Evolutionary conservation across 2,113 vertebrate species (phyloP).

Genomic region (Emydocephalus ijimae): DNA sequence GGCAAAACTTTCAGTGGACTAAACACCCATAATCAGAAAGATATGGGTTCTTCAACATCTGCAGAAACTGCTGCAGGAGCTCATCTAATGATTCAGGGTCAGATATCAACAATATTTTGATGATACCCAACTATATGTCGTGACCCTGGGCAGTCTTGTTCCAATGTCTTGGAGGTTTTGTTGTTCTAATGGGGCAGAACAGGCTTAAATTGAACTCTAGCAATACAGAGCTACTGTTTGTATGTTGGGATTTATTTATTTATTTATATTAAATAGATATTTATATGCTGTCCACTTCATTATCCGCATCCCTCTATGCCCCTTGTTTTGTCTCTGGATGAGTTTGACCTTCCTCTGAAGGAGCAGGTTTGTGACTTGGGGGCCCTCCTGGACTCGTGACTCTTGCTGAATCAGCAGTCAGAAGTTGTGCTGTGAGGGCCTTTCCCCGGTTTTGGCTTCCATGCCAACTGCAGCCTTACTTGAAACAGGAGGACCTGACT

Average conservation of each 20-base stretch:
- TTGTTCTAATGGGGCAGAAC: neutral
- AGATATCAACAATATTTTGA: neutral
- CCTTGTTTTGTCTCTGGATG: neutral
- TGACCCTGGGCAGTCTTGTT: neutral
- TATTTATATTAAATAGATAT: neutral
- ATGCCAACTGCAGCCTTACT: neutral
- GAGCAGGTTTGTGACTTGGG: neutral
- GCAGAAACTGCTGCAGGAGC: neutral
- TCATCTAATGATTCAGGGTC: neutral
- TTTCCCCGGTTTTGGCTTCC: neutral
- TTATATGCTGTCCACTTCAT: neutral
- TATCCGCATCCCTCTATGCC: neutral
- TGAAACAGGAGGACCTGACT: neutral
- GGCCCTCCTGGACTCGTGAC: neutral
- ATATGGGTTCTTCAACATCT: neutral
- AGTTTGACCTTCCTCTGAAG: neutral
- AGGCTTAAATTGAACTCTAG: neutral
- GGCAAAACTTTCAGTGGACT: neutral
- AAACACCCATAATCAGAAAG: neutral
- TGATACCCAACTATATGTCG: neutral
- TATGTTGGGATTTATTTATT: neutral
- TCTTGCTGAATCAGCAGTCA: neutral
- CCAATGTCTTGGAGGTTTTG: neutral
- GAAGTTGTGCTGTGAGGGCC: neutral
- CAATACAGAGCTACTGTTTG: neutral